A percentile compares a stretch with the other conserved stretches of the same genome.
Evolutionary conservation across 2,888 invertebrate species (phyloP).

Genomic region (Agriopis leucophaearia): DNA sequence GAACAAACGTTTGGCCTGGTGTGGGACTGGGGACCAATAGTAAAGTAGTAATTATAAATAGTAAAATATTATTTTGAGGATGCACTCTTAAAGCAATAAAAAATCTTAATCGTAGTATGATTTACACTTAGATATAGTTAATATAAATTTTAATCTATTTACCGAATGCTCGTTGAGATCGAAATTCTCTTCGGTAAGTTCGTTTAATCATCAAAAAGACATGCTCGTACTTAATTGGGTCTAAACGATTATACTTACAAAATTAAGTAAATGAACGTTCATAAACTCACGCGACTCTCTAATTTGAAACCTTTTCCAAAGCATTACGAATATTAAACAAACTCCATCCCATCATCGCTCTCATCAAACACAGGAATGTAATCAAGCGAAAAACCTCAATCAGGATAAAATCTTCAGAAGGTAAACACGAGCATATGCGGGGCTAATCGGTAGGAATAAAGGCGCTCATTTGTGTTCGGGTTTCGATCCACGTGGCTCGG

Average conservation of each 20-base stretch:
- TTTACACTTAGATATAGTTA: too few relatives aligned
- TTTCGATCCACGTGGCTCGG: constrained; percentile 75
- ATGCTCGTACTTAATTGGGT: not conserved
- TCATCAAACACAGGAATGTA: constrained; percentile 39
- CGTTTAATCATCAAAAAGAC: not conserved
- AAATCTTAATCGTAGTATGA: too few relatives aligned
- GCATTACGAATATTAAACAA: constrained; percentile 30
- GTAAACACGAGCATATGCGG: constrained; percentile 41
- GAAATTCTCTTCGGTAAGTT: not conserved
- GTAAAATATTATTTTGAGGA: too few relatives aligned
- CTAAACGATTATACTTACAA: not conserved
- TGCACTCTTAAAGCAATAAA: too few relatives aligned
- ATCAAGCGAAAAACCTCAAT: constrained; percentile 48
- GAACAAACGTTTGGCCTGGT: too few relatives aligned
- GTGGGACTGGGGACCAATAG: too few relatives aligned
- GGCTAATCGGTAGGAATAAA: constrained; percentile 45
- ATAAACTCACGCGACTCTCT: constrained; percentile 2
- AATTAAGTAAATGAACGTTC: constrained; percentile 9
- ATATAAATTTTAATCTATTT: not conserved
- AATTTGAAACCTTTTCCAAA: constrained; percentile 13
- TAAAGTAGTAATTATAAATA: too few relatives aligned
- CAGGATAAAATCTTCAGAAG: constrained; percentile 44
- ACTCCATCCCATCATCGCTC: constrained; percentile 19
- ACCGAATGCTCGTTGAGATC: not conserved
- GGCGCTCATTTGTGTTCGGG: constrained; percentile 56